Base-by-base conservation (phyloP, 2,113 vertebrate genomes). In the Centropus unirufus region DNA sequence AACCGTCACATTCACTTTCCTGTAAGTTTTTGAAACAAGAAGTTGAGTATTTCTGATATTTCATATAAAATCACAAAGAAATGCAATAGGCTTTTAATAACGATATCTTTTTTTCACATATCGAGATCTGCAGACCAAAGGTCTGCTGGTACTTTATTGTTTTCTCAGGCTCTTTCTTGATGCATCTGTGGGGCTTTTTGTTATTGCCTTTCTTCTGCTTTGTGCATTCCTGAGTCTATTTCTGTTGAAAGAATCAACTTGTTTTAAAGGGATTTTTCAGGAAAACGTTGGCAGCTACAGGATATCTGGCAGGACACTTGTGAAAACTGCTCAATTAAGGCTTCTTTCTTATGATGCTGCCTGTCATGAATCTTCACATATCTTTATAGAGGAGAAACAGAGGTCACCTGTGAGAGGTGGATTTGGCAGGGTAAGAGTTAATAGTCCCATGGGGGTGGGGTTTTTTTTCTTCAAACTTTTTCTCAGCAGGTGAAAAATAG, bases 401-500 rank as follows among this genome's bases (percentile, higher is more conserved):
- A 42, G 32, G 29, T 52, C 61, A 12, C 36, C 42, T 87, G n/a
- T 54, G 26, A n/a, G 51, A 66, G 51, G n/a, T 34, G 5, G 59
- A 55, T 49, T 44, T 95, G 80, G 93, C 32, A 84, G 74, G 10
- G 23, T 57, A 91, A 91, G 96, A 81, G 94, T 97, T 97, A 97
- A 97, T 80, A 42, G 63, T 92, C 68, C 46, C n/a, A 66, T 54
- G 76, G 52, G 70, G 44, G 59, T 87, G 30, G 36, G 36, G 0
- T 78, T 67, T 94, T 92, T 90, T 29, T 54, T 26, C 87, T 94
- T 91, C 34, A 85, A 93, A 90, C 70, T 96, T 94, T 92, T 96
- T 92, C 96, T 94, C 96, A 94, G 95, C 78, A 93, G 96, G 94
- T 97, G 84, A 96, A 97, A 97, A 97, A 95, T 93, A 92, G 83